phyloP scores from a whole-genome alignment of 2,888 invertebrate species.

The Buathra laborator region DNA sequence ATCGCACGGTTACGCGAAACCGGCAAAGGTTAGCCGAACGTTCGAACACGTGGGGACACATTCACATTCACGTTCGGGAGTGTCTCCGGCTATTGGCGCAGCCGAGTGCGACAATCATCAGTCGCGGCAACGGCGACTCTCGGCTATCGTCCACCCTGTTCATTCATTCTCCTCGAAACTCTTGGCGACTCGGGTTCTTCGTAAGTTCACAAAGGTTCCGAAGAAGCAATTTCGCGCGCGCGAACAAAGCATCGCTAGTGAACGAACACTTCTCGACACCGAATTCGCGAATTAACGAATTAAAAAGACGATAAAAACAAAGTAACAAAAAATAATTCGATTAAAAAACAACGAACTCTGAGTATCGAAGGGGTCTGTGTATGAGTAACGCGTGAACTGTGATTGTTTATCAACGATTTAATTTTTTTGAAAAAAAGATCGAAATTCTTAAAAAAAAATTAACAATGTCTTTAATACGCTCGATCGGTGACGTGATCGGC shows the following conservation, averaged over 20 bases:
- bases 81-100: conserved; percentile 27
- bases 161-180: conserved; percentile 61
- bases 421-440: background rate
- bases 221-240: background rate
- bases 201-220: background rate
- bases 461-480: conserved; percentile 85
- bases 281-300: background rate
- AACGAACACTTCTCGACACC: conserved; percentile 27
- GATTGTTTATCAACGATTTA: conserved; percentile 8
- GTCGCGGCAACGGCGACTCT: conserved; percentile 43
- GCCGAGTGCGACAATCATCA: conserved; percentile 42
- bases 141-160: conserved; percentile 55
- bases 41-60: conserved; percentile 43
- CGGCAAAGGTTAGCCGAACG: background rate
- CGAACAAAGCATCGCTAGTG: background rate
- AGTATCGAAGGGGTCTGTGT: conserved; percentile 2
- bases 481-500: conserved; percentile 87
- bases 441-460: background rate
- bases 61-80: conserved; percentile 19
- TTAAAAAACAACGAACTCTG: background rate
- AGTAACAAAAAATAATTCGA: background rate
- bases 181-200: conserved; percentile 49
- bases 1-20: background rate
- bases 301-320: background rate
- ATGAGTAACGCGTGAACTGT: conserved; percentile 43